Conservation (phyloP, 2,797 vertebrate species). For the Ptychobarbus kaznakovi region DNA sequence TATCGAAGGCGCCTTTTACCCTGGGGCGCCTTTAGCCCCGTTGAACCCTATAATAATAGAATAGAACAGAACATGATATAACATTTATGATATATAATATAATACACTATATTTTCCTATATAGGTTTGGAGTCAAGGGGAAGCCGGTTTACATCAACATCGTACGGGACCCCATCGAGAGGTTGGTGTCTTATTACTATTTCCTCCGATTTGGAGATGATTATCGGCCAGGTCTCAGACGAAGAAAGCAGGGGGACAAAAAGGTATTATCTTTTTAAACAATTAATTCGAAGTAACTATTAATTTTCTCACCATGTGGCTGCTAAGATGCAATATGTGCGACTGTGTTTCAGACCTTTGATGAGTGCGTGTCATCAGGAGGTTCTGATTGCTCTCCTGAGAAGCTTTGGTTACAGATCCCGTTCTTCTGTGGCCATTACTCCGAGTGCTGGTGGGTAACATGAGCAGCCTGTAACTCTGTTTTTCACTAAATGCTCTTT, state of each 20-base stretch:
- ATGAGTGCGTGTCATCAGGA: conserved; percentile 94
- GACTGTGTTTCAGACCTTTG: conserved; percentile 87
- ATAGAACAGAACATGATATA: background rate
- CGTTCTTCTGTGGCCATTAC: conserved; percentile 97
- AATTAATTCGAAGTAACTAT: background rate
- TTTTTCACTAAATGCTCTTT: conserved; percentile 1
- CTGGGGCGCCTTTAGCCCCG: too few relatives aligned
- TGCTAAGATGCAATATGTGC: background rate
- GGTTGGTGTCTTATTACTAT: conserved; percentile 98
- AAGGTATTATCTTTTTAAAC: conserved; percentile 79
- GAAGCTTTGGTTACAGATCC: conserved; percentile 99
- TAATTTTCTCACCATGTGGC: background rate
- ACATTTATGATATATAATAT: too few relatives aligned
- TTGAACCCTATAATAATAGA: too few relatives aligned
- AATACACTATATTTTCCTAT: background rate
- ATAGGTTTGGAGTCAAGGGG: conserved; percentile 93
- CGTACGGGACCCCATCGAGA: conserved; percentile 95
- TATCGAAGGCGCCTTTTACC: too few relatives aligned
- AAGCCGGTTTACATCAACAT: conserved; percentile 99
- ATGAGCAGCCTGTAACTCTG: background rate
- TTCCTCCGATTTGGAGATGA: conserved; percentile 97
- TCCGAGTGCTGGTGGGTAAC: conserved; percentile 93
- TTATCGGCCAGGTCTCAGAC: conserved; percentile 95
- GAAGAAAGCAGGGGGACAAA: conserved; percentile 98
- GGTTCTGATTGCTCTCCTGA: conserved; percentile 96